Evolutionary conservation across 2,888 invertebrate species (phyloP).

Genomic region (Oeneis ivallda): DNA sequence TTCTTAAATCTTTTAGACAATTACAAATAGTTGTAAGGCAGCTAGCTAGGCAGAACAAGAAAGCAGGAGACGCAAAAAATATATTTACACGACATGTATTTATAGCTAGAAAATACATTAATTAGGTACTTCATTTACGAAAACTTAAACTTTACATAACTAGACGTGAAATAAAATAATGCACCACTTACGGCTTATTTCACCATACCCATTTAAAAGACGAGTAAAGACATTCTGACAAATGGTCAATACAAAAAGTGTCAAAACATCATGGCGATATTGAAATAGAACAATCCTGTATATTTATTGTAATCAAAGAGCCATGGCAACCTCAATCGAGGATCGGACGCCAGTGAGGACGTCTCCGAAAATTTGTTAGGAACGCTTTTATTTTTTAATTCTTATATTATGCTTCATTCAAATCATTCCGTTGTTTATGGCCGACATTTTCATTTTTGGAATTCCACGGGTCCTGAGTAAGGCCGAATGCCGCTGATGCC

Average conservation of each 20-base stretch:
- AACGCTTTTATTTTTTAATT: slow-evolving; percentile 69
- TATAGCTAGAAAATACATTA: no score
- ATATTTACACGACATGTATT: not conserved
- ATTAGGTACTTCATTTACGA: no score
- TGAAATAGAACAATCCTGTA: slow-evolving; percentile 35
- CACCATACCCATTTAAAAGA: no score
- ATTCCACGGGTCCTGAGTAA: slow-evolving; percentile 58
- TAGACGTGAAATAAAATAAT: no score
- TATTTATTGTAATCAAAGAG: slow-evolving; percentile 6
- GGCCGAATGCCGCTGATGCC: slow-evolving; percentile 69
- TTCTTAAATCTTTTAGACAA: not conserved
- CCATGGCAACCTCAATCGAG: slow-evolving; percentile 18
- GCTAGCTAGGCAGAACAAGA: not conserved
- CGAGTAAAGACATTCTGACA: no score
- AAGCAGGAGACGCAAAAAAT: not conserved
- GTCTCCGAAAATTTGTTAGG: slow-evolving; percentile 74
- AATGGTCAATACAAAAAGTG: no score
- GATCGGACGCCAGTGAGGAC: slow-evolving; percentile 50
- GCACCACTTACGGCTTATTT: no score
- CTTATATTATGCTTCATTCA: slow-evolving; percentile 73
- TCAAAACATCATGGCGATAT: no score
- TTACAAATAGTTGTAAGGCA: not conserved
- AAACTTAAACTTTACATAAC: no score
- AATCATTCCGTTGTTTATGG: slow-evolving; percentile 80
- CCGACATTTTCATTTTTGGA: slow-evolving; percentile 79